These are phyloP conservation scores for Brachyopa scutellaris DNA, from an alignment of 2,888 invertebrate genomes.

Conservation along the genomic window DNA sequence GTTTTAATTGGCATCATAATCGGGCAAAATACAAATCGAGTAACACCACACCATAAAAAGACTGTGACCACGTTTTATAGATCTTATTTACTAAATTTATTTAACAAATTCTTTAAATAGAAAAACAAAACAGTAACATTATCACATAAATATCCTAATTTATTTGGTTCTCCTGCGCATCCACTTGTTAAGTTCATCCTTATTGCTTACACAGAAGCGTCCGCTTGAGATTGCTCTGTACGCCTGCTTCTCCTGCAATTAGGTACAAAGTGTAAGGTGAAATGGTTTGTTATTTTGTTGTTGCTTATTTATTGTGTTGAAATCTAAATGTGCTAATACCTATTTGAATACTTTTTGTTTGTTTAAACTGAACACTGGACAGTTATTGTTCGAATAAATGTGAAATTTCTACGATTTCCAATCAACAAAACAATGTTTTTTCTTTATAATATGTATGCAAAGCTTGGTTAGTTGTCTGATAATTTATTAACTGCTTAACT, in stretches of 20 bases:
- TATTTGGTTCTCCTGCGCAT: constrained; percentile 60
- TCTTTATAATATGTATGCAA: background rate
- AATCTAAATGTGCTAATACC: constrained; percentile 21
- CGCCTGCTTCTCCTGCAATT: constrained; percentile 40
- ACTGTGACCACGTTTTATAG: constrained; percentile 50
- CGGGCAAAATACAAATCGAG: constrained; percentile 6
- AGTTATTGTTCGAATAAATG: constrained; percentile 31
- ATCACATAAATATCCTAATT: constrained; percentile 58
- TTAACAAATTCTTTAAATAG: constrained; percentile 34
- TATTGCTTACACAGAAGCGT: constrained; percentile 40
- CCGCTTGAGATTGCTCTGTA: constrained; percentile 61
- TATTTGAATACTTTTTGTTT: constrained; percentile 20
- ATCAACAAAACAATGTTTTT: constrained; percentile 5
- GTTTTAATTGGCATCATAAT: constrained; percentile 38
- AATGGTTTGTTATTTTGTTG: constrained; percentile 46
- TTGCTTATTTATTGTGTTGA: constrained; percentile 37
- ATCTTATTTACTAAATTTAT: constrained; percentile 48
- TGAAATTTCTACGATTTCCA: constrained; percentile 33
- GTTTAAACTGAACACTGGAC: constrained; percentile 2
- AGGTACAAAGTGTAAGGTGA: constrained; percentile 11
- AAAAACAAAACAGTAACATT: constrained; percentile 47
- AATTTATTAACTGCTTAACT: background rate
- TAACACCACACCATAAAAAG: constrained; percentile 22
- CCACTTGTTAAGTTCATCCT: constrained; percentile 21
- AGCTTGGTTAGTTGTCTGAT: background rate